These are phyloP conservation scores for Hypocryptadius cinnamomeus DNA, from an alignment of 2,113 vertebrate species.

Conservation along the genomic window DNA sequence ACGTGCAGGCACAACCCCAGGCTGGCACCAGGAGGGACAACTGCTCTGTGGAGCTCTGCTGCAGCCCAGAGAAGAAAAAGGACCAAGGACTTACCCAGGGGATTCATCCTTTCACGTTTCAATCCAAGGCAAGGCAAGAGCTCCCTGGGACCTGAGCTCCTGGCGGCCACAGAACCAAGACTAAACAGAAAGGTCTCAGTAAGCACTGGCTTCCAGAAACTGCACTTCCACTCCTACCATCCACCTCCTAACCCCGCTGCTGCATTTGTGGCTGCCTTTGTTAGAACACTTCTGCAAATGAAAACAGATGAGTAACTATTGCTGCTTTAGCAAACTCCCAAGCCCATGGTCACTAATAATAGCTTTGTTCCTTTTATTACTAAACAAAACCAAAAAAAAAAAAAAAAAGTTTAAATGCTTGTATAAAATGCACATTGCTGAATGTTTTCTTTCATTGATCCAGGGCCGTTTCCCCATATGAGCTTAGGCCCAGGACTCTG, in stretches of 20 bases:
- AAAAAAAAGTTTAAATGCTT: slow-evolving; percentile 18
- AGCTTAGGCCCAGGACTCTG: background rate
- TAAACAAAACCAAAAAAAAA: slow-evolving; percentile 27
- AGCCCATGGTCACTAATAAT: slow-evolving; percentile 58
- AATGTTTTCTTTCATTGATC: slow-evolving; percentile 31
- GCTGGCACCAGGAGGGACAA: background rate
- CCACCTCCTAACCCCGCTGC: slow-evolving; percentile 60
- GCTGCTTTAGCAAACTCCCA: slow-evolving; percentile 59
- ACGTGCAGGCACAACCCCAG: background rate
- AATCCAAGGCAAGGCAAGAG: slow-evolving; percentile 21
- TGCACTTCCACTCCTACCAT: slow-evolving; percentile 56
- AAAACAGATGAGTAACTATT: slow-evolving; percentile 73
- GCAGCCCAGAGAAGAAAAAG: background rate
- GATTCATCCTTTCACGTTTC: slow-evolving; percentile 51
- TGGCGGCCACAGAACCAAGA: slow-evolving; percentile 22
- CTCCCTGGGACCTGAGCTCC: background rate
- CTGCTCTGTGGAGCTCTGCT: background rate
- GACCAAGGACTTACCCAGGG: slow-evolving; percentile 64
- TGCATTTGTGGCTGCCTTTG: slow-evolving; percentile 56
- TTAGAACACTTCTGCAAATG: slow-evolving; percentile 77
- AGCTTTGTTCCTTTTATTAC: slow-evolving; percentile 58
- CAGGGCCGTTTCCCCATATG: background rate
- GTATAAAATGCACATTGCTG: slow-evolving; percentile 23
- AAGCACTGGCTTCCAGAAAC: slow-evolving; percentile 38
- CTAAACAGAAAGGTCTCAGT: slow-evolving; percentile 26